These are phyloP conservation scores for Orycteropus afer DNA, from an alignment of 2,113 vertebrate species.

Conservation along the genomic window DNA sequence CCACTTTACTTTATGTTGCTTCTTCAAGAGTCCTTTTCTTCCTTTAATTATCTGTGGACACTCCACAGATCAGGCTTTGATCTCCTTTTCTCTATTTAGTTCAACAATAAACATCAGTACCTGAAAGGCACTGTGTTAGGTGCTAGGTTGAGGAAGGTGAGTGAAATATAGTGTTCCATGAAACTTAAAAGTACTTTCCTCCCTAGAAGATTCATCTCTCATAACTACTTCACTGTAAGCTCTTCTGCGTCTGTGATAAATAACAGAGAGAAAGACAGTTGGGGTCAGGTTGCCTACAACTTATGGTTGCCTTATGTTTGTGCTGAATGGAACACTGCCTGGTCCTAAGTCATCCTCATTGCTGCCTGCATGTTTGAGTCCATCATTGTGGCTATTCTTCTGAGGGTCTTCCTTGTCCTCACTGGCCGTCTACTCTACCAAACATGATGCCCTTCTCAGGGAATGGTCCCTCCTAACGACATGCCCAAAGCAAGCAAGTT, in stretches of 20 bases:
- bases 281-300: neutral
- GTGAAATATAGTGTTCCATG: neutral
- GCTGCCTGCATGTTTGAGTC: neutral
- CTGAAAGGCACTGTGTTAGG: neutral
- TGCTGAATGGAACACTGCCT: neutral
- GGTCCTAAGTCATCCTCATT: neutral
- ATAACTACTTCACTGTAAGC: neutral
- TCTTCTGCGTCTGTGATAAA: neutral
- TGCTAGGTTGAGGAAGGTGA: neutral
- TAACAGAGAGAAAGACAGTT: neutral
- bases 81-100: neutral
- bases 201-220: neutral
- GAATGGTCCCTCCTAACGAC: neutral
- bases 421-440: neutral
- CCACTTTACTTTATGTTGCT: slow-evolving; percentile 25
- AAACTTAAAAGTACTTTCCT: neutral
- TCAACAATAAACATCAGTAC: neutral
- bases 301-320: neutral
- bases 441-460: neutral
- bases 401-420: neutral
- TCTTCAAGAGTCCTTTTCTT: neutral
- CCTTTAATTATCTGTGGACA: neutral
- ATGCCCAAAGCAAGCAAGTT: neutral
- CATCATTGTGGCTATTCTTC: neutral
- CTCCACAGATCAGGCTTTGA: neutral